Percentiles rank a stretch among this genome's conserved stretches.
These are phyloP conservation scores for Dreissena polymorpha DNA, from an alignment of 1,140 invertebrate genomes.

Conservation along the genomic window DNA sequence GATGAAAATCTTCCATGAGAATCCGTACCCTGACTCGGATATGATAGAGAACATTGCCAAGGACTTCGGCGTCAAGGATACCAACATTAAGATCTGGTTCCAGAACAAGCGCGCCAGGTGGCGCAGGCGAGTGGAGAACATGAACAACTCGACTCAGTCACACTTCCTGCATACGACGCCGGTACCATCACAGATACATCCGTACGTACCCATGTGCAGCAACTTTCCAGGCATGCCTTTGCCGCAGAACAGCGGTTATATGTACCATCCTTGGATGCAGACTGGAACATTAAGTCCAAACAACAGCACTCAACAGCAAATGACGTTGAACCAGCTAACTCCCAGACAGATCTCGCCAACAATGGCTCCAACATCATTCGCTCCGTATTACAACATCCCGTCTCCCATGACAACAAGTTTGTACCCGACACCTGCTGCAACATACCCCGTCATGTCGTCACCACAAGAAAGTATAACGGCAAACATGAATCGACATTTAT, in stretches of 20 bases:
- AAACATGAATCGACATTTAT: no score
- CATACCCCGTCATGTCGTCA: background rate
- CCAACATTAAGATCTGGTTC: no score
- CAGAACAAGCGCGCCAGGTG: no score
- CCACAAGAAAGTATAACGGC: no score
- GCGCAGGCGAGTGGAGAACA: slow-evolving; percentile 47
- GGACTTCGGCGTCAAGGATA: no score
- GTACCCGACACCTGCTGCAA: background rate
- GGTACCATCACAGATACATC: background rate
- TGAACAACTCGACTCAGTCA: background rate
- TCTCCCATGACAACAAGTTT: background rate
- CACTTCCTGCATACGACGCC: slow-evolving; percentile 4
- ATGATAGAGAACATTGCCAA: no score
- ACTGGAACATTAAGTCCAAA: background rate
- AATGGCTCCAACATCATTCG: no score
- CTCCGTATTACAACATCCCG: no score
- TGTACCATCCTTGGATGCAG: slow-evolving; percentile 9
- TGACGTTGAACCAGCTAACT: background rate
- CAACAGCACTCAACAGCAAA: background rate
- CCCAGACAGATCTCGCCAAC: background rate
- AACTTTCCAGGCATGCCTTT: slow-evolving; percentile 2
- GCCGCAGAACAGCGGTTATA: background rate
- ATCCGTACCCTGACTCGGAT: no score
- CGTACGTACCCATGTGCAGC: slow-evolving; percentile 13
- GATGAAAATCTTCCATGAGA: no score